Conservation (phyloP, 2,113 vertebrate species). For the Ibidorhyncha struthersii region DNA sequence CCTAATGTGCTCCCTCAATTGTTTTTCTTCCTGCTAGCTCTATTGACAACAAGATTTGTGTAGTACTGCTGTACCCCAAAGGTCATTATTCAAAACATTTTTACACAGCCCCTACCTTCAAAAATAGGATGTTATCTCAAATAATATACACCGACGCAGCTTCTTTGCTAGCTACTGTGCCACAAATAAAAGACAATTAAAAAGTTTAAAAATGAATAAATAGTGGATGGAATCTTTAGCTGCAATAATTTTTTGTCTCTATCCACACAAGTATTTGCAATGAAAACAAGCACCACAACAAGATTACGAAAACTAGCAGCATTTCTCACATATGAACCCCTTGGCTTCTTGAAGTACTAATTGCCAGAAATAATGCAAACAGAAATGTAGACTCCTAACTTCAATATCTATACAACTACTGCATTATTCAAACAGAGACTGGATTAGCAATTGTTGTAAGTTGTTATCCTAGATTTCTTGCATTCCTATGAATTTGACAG, state of each 20-base stretch:
- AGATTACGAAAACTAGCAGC: neutral
- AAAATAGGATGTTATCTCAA: neutral
- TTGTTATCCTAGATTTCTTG: neutral
- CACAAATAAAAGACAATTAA: neutral
- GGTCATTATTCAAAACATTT: constrained; percentile 2
- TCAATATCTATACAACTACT: neutral
- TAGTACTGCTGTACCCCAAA: neutral
- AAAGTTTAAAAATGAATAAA: neutral
- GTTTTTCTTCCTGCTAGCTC: constrained; percentile 7
- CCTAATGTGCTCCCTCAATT: neutral
- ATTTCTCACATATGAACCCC: neutral
- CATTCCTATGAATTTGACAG: neutral
- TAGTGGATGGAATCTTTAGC: neutral
- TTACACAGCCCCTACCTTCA: neutral
- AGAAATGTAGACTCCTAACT: neutral
- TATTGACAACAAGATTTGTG: constrained; percentile 10
- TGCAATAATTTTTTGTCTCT: neutral
- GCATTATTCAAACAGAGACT: constrained; percentile 7
- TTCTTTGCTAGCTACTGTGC: neutral
- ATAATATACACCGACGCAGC: neutral
- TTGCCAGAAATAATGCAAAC: constrained; percentile 1
- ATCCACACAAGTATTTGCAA: neutral
- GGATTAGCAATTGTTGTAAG: neutral
- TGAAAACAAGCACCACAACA: constrained; percentile 6
- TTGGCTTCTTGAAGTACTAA: neutral